These are phyloP conservation scores for Parelbella ahira DNA, from an alignment of 2,888 invertebrate genomes.

Conservation along the genomic window DNA sequence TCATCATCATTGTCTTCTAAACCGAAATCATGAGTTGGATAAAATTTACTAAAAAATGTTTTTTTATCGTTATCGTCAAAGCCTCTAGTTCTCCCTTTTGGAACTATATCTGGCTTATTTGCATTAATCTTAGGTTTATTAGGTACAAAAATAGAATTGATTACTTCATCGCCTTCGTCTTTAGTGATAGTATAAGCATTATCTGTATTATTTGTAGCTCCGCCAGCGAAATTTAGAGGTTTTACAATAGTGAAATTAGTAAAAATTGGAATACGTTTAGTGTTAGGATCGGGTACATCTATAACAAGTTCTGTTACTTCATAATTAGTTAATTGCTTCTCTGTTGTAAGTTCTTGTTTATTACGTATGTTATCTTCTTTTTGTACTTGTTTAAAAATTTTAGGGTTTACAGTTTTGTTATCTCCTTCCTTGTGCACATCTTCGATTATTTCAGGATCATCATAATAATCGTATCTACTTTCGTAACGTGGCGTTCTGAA, in stretches of 20 bases:
- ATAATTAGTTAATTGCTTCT: conserved; percentile 16
- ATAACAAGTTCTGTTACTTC: conserved; percentile 20
- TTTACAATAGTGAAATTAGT: conserved; percentile 13
- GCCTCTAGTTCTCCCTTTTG: neutral
- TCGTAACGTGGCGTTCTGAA: too few relatives aligned
- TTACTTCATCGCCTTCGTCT: conserved; percentile 20
- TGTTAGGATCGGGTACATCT: conserved; percentile 7
- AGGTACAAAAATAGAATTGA: conserved; percentile 13
- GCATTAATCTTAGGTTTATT: neutral
- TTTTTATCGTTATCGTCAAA: neutral
- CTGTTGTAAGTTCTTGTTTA: conserved; percentile 8
- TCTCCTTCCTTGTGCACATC: too few relatives aligned
- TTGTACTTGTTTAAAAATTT: too few relatives aligned
- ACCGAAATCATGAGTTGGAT: neutral
- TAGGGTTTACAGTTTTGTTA: too few relatives aligned
- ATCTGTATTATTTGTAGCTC: neutral
- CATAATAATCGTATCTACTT: too few relatives aligned
- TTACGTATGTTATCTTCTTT: too few relatives aligned
- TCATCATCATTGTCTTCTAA: conserved; percentile 5
- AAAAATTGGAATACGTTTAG: conserved; percentile 4
- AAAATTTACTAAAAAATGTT: neutral
- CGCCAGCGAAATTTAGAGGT: conserved; percentile 17
- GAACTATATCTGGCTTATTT: neutral
- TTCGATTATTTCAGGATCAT: too few relatives aligned
- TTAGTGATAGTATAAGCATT: neutral